A percentile compares a stretch with the other conserved stretches of the same genome.
These are phyloP conservation scores for Pelochelys cantorii DNA, from an alignment of 2,797 vertebrate species.

Conservation along the genomic window DNA sequence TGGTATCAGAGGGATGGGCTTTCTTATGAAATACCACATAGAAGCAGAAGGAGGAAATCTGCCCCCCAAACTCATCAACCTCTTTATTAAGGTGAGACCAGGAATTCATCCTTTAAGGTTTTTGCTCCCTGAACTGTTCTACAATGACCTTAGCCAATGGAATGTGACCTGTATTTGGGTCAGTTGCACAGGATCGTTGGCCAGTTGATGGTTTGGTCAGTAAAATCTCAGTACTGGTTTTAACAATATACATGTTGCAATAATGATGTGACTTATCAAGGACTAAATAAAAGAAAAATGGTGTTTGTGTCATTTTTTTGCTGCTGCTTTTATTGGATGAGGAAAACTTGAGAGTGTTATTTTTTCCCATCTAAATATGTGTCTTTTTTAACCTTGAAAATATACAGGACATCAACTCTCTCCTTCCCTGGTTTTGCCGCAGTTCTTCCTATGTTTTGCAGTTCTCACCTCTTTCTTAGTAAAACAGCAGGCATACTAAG, in stretches of 20 bases:
- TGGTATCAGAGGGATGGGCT: slow-evolving; percentile 95
- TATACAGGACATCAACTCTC: background rate
- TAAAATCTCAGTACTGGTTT: background rate
- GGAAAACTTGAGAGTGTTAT: background rate
- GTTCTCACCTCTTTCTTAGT: background rate
- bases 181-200: background rate
- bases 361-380: background rate
- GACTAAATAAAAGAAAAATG: background rate
- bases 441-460: background rate
- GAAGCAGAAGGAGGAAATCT: slow-evolving; percentile 80
- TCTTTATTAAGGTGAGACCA: slow-evolving; percentile 92
- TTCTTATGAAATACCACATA: slow-evolving; percentile 92
- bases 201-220: background rate
- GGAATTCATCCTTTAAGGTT: background rate
- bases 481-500: background rate
- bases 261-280: background rate
- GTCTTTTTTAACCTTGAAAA: background rate
- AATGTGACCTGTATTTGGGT: background rate
- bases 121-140: background rate
- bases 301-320: background rate
- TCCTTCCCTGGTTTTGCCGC: background rate
- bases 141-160: background rate
- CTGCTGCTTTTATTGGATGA: background rate
- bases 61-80: slow-evolving; percentile 88
- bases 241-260: background rate